Conservation (phyloP, 1,140 invertebrate species). For the Cydia amplana region DNA sequence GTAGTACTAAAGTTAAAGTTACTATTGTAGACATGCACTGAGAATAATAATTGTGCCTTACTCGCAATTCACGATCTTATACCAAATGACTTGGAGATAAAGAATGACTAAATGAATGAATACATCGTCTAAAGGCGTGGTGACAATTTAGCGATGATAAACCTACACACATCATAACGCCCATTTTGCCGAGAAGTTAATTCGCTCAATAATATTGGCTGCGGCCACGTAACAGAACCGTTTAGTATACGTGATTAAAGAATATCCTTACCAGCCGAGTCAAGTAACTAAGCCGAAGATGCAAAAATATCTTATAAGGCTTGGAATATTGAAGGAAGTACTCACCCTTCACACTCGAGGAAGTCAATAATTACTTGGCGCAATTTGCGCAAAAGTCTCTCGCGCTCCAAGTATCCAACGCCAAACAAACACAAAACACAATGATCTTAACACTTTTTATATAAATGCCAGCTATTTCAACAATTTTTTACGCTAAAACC, state of each 20-base stretch:
- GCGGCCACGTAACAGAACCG: background rate
- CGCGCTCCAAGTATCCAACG: constrained; percentile 45
- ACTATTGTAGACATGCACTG: background rate
- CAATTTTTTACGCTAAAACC: constrained; percentile 55
- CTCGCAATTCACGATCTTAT: background rate
- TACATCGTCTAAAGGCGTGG: constrained; percentile 38
- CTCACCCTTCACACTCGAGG: constrained; percentile 73
- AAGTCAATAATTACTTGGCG: constrained; percentile 67
- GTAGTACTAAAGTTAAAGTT: background rate
- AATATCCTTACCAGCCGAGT: background rate
- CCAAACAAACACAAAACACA: constrained; percentile 51
- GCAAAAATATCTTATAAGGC: constrained; percentile 41
- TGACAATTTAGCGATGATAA: constrained; percentile 47
- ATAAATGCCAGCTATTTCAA: constrained; percentile 52
- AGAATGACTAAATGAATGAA: constrained; percentile 30
- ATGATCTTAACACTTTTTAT: constrained; percentile 51
- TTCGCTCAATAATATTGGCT: background rate
- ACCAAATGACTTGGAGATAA: background rate
- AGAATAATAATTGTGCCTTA: constrained; percentile 1
- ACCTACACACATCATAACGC: constrained; percentile 47
- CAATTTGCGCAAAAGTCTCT: constrained; percentile 49
- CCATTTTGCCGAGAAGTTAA: constrained; percentile 42
- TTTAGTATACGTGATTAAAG: background rate
- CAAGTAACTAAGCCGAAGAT: constrained; percentile 39
- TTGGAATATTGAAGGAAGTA: constrained; percentile 63